phyloP scores from a whole-genome alignment of 2,113 vertebrate genomes.

The Hippocampus barbouri region DNA sequence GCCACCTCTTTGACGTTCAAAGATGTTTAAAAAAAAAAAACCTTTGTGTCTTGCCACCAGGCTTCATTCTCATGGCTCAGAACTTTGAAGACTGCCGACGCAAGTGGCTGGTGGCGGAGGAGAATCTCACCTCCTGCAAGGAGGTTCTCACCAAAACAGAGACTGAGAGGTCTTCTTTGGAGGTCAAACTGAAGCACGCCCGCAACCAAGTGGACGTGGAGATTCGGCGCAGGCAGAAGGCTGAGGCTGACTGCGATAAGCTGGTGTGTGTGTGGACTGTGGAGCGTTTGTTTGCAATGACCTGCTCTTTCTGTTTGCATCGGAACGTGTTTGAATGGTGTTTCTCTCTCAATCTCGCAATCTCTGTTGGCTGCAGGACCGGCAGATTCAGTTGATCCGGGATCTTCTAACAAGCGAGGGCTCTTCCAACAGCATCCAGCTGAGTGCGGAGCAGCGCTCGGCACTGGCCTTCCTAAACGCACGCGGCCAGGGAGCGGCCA shows the following conservation, averaged over 20 bases:
- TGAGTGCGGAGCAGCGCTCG: conserved; percentile 93
- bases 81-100: conserved; percentile 87
- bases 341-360: neutral
- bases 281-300: neutral
- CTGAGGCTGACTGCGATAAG: conserved; percentile 89
- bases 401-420: conserved; percentile 91
- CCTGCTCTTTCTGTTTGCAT: neutral
- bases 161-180: conserved; percentile 83
- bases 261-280: conserved; percentile 72
- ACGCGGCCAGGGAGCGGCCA: conserved; percentile 67
- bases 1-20: neutral
- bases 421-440: conserved; percentile 86
- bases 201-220: conserved; percentile 97
- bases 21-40: neutral
- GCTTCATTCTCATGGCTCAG: conserved; percentile 87
- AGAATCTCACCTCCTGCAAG: conserved; percentile 79
- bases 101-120: conserved; percentile 78
- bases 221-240: conserved; percentile 89
- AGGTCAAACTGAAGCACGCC: conserved; percentile 95
- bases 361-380: conserved; percentile 72
- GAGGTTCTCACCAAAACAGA: conserved; percentile 86
- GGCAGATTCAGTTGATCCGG: conserved; percentile 92
- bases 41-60: conserved; percentile 53
- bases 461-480: conserved; percentile 88
- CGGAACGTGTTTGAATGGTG: neutral